Conservation (phyloP, 2,888 invertebrate species). For the Zygogramma bicolorata region DNA sequence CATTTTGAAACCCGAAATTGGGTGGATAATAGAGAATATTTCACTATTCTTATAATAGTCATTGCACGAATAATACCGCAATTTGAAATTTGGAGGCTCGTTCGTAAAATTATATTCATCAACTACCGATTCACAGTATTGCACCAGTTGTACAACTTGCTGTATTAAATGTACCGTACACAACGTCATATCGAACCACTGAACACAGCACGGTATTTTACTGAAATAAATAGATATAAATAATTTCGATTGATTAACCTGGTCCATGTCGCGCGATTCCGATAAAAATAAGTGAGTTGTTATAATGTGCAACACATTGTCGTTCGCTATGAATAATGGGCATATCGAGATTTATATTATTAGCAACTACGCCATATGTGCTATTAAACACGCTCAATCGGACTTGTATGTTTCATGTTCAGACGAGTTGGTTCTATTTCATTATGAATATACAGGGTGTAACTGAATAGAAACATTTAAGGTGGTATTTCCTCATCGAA, state of each 20-base stretch:
- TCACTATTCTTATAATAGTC: too few species aligned
- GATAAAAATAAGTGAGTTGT: not conserved
- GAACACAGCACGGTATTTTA: not conserved
- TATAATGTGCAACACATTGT: not conserved
- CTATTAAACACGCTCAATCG: not conserved
- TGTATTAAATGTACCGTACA: not conserved
- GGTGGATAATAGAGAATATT: too few species aligned
- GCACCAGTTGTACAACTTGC: not conserved
- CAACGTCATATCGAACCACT: not conserved
- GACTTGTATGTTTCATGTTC: not conserved
- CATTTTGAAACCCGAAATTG: too few species aligned
- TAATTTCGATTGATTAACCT: not conserved
- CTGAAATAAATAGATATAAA: not conserved
- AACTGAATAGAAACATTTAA: too few species aligned
- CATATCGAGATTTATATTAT: not conserved
- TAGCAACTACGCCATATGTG: not conserved
- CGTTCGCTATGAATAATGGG: not conserved
- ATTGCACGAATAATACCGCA: too few species aligned
- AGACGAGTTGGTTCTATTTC: not conserved
- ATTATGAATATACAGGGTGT: not conserved
- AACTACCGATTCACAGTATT: not conserved
- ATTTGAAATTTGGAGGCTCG: too few species aligned
- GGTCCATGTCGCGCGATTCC: not conserved
- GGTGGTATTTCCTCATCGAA: too few species aligned
- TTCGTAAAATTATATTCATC: not conserved